A percentile compares a stretch with the other conserved stretches of the same genome.
These are phyloP conservation scores for Pseudococcus longispinus DNA, from an alignment of 2,888 invertebrate genomes.

Conservation along the genomic window DNA sequence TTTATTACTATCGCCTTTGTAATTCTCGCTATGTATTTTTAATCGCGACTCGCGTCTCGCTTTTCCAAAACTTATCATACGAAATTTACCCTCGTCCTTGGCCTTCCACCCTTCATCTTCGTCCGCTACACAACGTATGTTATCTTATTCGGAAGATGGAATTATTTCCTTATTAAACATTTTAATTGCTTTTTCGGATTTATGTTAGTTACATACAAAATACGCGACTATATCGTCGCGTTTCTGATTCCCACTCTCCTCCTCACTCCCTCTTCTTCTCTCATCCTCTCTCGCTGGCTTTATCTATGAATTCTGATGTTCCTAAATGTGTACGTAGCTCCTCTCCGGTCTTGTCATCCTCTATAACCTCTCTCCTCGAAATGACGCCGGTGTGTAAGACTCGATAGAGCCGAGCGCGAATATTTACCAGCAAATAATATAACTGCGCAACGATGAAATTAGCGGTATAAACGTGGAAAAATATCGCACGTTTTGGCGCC, in stretches of 20 bases:
- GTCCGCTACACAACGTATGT: not conserved
- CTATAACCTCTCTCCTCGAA: not conserved
- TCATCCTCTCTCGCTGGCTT: not conserved
- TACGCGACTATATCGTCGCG: no score
- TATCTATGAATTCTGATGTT: not conserved
- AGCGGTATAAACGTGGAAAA: conserved; percentile 36
- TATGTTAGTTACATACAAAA: conserved; percentile 31
- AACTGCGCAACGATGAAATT: not conserved
- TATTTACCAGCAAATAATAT: conserved; percentile 34
- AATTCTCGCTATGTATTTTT: conserved; percentile 37
- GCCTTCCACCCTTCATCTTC: not conserved
- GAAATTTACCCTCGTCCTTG: not conserved
- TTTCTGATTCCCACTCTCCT: not conserved
- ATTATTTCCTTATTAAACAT: conserved; percentile 53
- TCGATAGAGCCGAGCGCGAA: not conserved
- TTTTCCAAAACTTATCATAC: conserved; percentile 6
- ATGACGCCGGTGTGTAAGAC: not conserved
- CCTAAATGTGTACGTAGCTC: not conserved
- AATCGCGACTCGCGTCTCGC: not conserved
- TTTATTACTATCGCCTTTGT: conserved; percentile 42
- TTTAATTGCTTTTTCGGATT: conserved; percentile 52
- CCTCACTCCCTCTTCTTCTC: not conserved
- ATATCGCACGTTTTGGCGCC: conserved; percentile 22
- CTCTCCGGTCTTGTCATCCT: not conserved
- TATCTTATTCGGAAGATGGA: conserved; percentile 49